These are phyloP conservation scores for Rhopalosiphum nymphaeae DNA, from an alignment of 2,888 invertebrate species.

Conservation along the genomic window DNA sequence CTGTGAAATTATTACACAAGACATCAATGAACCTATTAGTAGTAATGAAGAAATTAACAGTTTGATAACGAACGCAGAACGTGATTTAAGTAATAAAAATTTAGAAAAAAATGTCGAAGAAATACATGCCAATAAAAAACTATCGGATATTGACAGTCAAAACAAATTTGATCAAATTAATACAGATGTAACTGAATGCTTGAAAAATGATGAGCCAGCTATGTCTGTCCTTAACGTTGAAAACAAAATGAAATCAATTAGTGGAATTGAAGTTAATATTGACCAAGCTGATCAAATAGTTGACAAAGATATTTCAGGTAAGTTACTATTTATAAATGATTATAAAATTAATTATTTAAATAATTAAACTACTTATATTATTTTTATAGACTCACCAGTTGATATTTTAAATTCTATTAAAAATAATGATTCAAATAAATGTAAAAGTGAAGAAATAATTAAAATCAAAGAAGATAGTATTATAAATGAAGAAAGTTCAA, in stretches of 20 bases:
- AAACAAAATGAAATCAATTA: background rate
- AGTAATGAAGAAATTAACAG: background rate
- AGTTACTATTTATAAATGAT: background rate
- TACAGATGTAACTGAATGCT: background rate
- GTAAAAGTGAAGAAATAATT: background rate
- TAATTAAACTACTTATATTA: background rate
- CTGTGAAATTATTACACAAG: background rate
- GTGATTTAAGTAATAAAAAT: background rate
- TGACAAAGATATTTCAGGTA: background rate
- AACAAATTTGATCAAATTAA: background rate
- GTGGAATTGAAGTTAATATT: background rate
- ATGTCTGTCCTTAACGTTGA: background rate
- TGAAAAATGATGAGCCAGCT: background rate
- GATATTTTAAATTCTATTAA: background rate
- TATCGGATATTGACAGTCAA: background rate
- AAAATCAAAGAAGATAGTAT: background rate
- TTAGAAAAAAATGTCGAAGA: background rate
- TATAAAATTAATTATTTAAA: background rate
- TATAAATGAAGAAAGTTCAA: background rate
- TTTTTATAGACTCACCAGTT: conserved; percentile 14
- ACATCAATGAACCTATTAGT: background rate
- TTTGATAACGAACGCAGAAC: background rate
- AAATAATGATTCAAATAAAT: conserved; percentile 8
- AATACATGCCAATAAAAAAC: background rate
- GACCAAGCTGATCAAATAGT: background rate